A percentile compares a stretch with the other conserved stretches of the same genome.
phyloP scores from a whole-genome alignment of 2,797 vertebrate species.

The Dallia pectoralis region DNA sequence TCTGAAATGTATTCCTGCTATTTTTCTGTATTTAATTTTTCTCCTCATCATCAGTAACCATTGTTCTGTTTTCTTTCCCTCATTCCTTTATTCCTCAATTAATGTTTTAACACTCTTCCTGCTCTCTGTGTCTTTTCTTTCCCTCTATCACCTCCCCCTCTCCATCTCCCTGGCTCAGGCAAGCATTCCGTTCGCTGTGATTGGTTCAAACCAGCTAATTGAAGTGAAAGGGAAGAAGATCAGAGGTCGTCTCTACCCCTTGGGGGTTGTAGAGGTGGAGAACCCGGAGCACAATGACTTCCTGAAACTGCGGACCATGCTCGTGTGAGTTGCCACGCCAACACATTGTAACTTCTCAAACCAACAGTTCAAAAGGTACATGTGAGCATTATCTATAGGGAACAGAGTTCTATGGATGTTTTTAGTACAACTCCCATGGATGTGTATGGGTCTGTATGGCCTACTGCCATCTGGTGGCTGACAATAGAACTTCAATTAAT shows the following conservation, averaged over 20 bases:
- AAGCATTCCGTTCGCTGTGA: conserved; percentile 85
- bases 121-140: conserved; percentile 1
- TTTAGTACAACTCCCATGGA: not conserved
- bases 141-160: not conserved
- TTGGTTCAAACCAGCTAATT: conserved; percentile 89
- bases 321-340: conserved; percentile 76
- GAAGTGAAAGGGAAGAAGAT: conserved; percentile 94
- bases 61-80: not conserved
- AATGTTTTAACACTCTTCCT: conserved; percentile 3
- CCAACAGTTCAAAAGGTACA: not conserved
- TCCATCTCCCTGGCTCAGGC: conserved; percentile 67
- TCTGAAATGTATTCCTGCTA: too few species aligned
- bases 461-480: conserved; percentile 55
- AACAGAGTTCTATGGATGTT: not conserved
- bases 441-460: conserved; percentile 16
- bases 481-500: conserved; percentile 13
- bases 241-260: conserved; percentile 83
- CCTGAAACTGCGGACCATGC: conserved; percentile 86
- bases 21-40: not conserved
- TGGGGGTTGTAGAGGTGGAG: conserved; percentile 89
- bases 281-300: conserved; percentile 94
- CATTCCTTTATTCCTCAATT: not conserved
- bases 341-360: not conserved
- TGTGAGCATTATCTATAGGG: not conserved
- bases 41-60: not conserved